phyloP scores from a whole-genome alignment of 2,113 vertebrate species.

The Felis chaus region DNA sequence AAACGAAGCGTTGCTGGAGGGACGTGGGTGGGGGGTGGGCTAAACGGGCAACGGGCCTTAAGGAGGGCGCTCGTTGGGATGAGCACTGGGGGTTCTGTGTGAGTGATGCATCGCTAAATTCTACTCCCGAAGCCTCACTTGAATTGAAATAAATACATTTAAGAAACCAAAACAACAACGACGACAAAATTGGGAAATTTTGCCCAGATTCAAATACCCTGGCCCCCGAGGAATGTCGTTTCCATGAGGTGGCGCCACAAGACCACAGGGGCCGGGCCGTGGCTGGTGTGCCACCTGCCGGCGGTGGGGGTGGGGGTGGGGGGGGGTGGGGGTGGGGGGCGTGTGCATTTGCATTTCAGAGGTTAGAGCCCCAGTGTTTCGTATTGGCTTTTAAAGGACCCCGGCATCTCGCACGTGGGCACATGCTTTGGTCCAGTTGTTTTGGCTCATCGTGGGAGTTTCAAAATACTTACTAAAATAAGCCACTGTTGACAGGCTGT shows the following conservation, averaged over 20 bases:
- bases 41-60: no score
- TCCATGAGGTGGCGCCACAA: conserved; percentile 46
- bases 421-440: not conserved
- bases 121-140: no score
- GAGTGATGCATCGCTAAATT: no score
- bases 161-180: no score
- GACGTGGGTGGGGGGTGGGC: no score
- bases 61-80: no score
- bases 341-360: conserved; percentile 10
- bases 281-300: not conserved
- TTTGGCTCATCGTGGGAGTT: not conserved
- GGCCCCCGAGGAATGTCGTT: not conserved
- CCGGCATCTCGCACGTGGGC: not conserved
- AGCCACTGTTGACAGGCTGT: conserved; percentile 17
- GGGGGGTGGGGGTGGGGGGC: not conserved
- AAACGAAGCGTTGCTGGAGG: no score
- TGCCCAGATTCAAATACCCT: conserved; percentile 18
- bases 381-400: not conserved
- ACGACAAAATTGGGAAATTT: not conserved
- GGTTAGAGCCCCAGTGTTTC: not conserved
- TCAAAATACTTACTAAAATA: conserved; percentile 56
- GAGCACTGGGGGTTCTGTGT: no score
- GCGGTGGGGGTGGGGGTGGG: no score
- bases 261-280: not conserved
- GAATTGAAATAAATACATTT: no score